Evolutionary conservation across 2,888 invertebrate species (phyloP).

Genomic region (Pomacea canaliculata): DNA sequence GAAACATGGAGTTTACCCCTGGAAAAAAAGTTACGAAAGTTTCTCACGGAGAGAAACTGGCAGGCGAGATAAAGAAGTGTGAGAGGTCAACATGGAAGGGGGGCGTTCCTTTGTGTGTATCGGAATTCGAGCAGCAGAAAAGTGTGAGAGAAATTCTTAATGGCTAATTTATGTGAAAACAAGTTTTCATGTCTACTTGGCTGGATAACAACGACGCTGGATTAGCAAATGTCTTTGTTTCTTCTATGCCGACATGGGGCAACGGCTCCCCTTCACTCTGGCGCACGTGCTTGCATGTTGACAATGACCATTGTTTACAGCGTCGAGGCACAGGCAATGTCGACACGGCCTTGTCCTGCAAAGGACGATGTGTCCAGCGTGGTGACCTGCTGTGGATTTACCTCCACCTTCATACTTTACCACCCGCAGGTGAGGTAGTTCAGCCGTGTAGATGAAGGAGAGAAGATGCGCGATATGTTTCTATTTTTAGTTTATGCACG

Average conservation of each 20-base stretch:
- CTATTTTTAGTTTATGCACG: slow-evolving; percentile 14
- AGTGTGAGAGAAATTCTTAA: neutral
- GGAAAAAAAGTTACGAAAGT: no score
- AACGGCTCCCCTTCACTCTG: neutral
- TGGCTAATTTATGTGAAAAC: no score
- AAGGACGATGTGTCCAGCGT: neutral
- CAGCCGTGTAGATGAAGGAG: no score
- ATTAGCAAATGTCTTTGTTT: slow-evolving; percentile 1
- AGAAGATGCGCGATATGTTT: slow-evolving; percentile 1
- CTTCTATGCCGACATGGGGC: neutral
- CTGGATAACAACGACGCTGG: neutral
- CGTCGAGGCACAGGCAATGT: neutral
- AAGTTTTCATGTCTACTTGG: no score
- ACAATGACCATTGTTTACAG: slow-evolving; percentile 18
- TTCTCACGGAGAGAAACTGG: no score
- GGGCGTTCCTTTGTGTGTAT: slow-evolving; percentile 21
- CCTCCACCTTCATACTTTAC: neutral
- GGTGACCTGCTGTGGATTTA: neutral
- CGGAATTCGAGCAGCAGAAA: slow-evolving; percentile 7
- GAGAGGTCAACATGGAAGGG: neutral
- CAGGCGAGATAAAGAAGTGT: no score
- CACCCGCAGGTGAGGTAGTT: neutral
- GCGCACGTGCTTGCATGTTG: slow-evolving; percentile 17
- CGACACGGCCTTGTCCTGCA: neutral
- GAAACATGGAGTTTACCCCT: no score